These are phyloP conservation scores for Macrosteles quadrilineatus DNA, from an alignment of 1,140 invertebrate genomes.

Conservation along the genomic window DNA sequence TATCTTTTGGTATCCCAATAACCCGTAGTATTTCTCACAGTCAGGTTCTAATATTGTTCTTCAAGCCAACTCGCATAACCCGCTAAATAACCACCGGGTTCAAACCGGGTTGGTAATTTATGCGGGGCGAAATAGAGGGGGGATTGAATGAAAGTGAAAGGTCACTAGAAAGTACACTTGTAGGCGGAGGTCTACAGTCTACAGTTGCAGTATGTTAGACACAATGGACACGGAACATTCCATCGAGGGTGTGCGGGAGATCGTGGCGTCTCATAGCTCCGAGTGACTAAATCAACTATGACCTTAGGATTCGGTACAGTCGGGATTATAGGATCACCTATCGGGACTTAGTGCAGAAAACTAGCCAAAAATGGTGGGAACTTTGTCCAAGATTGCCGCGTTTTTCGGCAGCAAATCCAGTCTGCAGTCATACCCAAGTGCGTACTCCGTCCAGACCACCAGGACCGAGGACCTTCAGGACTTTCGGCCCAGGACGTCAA, in stretches of 20 bases:
- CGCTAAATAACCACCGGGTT: too few species aligned
- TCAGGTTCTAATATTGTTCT: too few species aligned
- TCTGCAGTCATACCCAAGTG: conserved; percentile 40
- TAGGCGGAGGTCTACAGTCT: background rate
- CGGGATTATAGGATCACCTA: background rate
- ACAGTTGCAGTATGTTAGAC: background rate
- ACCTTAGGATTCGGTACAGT: background rate
- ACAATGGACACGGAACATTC: too few species aligned
- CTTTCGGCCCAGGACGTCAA: conserved; percentile 10
- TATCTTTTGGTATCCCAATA: too few species aligned
- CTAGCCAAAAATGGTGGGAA: conserved; percentile 44
- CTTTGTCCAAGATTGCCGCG: conserved; percentile 40
- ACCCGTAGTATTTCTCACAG: too few species aligned
- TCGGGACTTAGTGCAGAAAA: too few species aligned
- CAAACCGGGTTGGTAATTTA: too few species aligned
- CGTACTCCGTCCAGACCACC: conserved; percentile 33
- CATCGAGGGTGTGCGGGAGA: too few species aligned
- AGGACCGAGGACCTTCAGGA: conserved; percentile 26
- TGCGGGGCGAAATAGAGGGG: too few species aligned
- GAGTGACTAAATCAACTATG: too few species aligned
- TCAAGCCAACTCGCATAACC: too few species aligned
- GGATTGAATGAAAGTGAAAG: conserved; percentile 2
- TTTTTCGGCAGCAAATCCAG: conserved; percentile 42
- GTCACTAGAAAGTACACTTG: background rate
- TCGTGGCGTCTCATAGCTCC: too few species aligned